phyloP scores from a whole-genome alignment of 2,113 vertebrate species.

The Asarcornis scutulata region DNA sequence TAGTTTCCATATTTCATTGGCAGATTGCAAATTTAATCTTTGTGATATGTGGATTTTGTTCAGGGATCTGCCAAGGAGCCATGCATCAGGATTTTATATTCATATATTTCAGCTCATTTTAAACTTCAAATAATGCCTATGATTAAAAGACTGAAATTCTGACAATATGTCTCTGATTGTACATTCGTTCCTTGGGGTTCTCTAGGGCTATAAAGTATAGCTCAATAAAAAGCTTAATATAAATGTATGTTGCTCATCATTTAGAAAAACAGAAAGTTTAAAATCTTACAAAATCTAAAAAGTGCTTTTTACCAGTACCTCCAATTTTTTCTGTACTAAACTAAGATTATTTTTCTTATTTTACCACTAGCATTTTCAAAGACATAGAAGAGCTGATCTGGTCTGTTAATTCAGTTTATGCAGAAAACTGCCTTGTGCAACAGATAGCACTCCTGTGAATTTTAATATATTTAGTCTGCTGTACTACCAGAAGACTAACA shows the following conservation, averaged over 20 bases:
- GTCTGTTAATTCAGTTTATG: conserved; percentile 5
- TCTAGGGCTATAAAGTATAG: not conserved
- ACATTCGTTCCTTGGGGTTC: not conserved
- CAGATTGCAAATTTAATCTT: not conserved
- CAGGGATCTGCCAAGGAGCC: not conserved
- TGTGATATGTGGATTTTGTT: not conserved
- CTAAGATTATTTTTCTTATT: not conserved
- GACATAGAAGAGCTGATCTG: not conserved
- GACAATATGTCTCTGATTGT: not conserved
- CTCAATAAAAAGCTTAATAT: not conserved
- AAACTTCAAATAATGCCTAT: not conserved
- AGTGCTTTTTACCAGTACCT: not conserved
- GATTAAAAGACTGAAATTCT: conserved; percentile 1
- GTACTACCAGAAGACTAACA: conserved; percentile 15
- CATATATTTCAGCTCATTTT: not conserved
- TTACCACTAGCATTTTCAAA: conserved; percentile 8
- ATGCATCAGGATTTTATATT: conserved; percentile 1
- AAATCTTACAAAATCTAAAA: not conserved
- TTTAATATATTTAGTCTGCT: conserved; percentile 53
- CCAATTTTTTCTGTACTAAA: not conserved
- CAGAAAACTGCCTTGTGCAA: not conserved
- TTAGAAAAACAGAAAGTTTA: not conserved
- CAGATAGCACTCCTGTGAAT: conserved; percentile 21
- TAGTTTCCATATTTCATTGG: not conserved
- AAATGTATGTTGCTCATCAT: not conserved